Evolutionary conservation across 2,888 invertebrate species (phyloP), one percentile per base, ranked within the genome.

Genomic region (Spilosoma lubricipeda): DNA sequence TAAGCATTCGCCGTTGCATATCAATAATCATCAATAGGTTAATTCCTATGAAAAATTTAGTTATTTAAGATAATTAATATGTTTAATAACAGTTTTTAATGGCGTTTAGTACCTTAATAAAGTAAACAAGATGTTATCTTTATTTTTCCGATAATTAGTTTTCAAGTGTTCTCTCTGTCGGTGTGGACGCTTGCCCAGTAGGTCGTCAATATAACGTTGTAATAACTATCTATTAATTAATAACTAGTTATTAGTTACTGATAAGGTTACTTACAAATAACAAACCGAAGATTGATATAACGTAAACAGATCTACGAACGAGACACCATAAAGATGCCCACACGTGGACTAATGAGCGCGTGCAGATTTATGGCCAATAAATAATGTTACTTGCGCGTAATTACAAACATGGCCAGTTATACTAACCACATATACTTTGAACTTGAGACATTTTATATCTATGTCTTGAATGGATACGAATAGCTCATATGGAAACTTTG

Each of bases 341-440:
- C 94, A 93, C 94, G 88, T 90, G 79, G 85, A 82, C 91, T 94
- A 94, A 95, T 94, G 93, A 93, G 92, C 85, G 84, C 80, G 80
- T 84, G 82, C 85, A 88, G 93, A 93, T 94, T 95, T 95, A 95
- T 90, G 85, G 88, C 71, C 91, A 83, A 92, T 94, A 94, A 94
- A 94, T 94, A 92, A 92, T 92, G 91, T 92, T 90, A 90, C 89
- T 90, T 90, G 89, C 90, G 81, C 79, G 91, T 90, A 91, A 92
- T 92, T 89, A 88, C 90, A 90, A 82, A 85, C 52, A 88, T 86
- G 88, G 81, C 82, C 79, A 77, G 81, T 82, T 82, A 88, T 83
- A 80, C 78, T 77, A 80, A 23, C 45, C 81, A 59, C 77, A 68
- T 72, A 73, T 69, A 79, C 68, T 80, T 76, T 78, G 76, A 77